phyloP scores from a whole-genome alignment of 2,113 vertebrate species.

The Elachura formosa region DNA sequence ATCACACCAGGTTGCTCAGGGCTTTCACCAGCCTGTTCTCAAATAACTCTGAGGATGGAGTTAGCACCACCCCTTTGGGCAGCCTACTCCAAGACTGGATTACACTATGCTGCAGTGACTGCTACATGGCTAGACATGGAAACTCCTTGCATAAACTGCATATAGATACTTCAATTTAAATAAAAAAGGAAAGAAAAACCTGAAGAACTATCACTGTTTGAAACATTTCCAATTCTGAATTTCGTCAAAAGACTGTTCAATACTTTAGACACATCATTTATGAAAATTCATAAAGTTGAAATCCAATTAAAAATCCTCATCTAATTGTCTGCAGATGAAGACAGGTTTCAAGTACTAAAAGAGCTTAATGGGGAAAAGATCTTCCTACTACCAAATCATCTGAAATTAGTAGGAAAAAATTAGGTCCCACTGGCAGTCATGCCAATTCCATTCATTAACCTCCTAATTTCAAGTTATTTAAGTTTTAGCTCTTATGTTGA shows the following conservation, averaged over 20 bases:
- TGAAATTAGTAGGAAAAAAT: not conserved
- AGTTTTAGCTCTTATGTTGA: not conserved
- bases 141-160: not conserved
- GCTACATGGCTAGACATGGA: not conserved
- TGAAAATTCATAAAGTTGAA: not conserved
- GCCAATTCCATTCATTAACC: not conserved
- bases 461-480: not conserved
- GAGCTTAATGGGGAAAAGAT: not conserved
- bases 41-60: not conserved
- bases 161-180: not conserved
- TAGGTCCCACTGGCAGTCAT: not conserved
- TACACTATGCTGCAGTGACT: not conserved
- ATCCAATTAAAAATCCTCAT: not conserved
- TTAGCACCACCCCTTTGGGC: not conserved
- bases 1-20: not conserved
- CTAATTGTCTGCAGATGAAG: not conserved
- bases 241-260: not conserved
- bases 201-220: not conserved
- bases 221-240: not conserved
- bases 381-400: not conserved
- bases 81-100: not conserved
- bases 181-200: not conserved
- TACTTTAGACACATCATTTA: not conserved
- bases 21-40: not conserved
- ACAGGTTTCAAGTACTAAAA: not conserved